Evolutionary conservation across 1,140 invertebrate species (phyloP), one percentile per base, ranked within the genome.

Genomic region (Stenopsyche tienmushanensis): DNA sequence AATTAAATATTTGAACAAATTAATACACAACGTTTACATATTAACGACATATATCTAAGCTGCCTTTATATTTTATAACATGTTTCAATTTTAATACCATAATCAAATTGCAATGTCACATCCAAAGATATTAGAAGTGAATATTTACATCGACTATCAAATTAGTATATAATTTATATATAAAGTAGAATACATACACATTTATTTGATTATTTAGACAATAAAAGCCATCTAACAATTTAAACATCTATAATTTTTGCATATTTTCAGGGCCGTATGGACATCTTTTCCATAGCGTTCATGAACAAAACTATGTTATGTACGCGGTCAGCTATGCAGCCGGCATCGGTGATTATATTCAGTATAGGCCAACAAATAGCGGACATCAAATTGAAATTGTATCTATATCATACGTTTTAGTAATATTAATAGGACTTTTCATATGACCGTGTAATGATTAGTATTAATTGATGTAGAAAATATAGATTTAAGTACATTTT

Each of bases 301-400:
- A 96, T 72, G 94, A 98, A 74, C 94, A 98, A 75, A 90, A 88
- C 72, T 96, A 94, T 75, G 89, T 97, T 1, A 89, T 90, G n/a
- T 88, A 94, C 74, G 92, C 90, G 0, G 88, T 97, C 55, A 87
- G 85, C 0, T 91, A 92, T 74, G 88, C 91, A 0, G 80, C 88
- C 0, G 83, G 85, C 72, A 86, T 92, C 62, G 88, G 88, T 2
- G 64, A 65, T 1, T 69, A 50, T 49, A 53, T 10, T 17, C 45
- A 63, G 20, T 58, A 24, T 21, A 60, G 67, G 50, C 47, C 66
- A 20, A 47, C 2, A 41, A 64, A 26, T 29, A 47, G 23, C 41
- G 41, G 29, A 7, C 5, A n/a, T n/a, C n/a, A n/a, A n/a, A n/a
- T n/a, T n/a, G n/a, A n/a, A n/a, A n/a, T n/a, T n/a, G n/a, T n/a